A percentile compares a stretch with the other conserved stretches of the same genome.
phyloP scores from a whole-genome alignment of 2,888 invertebrate genomes.

The Caenorhabditis sulstoni region DNA sequence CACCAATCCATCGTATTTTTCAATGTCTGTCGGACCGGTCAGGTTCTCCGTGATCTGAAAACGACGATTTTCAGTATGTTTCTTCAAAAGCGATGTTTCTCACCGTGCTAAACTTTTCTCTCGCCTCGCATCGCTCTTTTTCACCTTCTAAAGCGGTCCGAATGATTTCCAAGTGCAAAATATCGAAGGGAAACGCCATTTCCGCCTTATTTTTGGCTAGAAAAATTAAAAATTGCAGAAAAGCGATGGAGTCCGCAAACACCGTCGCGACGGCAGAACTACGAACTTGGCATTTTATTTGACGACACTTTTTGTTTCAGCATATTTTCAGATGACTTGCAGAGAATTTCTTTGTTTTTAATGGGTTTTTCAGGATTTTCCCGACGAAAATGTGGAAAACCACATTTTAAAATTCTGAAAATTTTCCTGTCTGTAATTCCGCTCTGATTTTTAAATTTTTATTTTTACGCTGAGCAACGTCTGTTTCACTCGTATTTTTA shows the following conservation, averaged over 20 bases:
- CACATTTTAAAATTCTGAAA: too few relatives aligned
- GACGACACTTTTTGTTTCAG: conserved; percentile 10
- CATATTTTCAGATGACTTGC: background rate
- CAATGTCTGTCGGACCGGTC: conserved; percentile 52
- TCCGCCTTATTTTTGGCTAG: background rate
- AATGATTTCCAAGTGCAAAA: conserved; percentile 77
- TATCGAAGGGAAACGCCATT: conserved; percentile 74
- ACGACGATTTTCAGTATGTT: background rate
- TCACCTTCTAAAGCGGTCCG: conserved; percentile 70
- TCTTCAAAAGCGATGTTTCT: background rate
- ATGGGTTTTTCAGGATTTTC: too few relatives aligned
- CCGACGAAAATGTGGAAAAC: too few relatives aligned
- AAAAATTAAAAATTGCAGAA: background rate
- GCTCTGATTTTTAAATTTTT: too few relatives aligned
- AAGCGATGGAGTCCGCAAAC: conserved; percentile 12
- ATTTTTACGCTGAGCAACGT: background rate
- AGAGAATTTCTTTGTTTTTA: background rate
- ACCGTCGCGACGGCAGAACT: conserved; percentile 18
- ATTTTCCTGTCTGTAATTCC: too few relatives aligned
- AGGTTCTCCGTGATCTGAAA: conserved; percentile 58
- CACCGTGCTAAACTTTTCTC: conserved; percentile 62
- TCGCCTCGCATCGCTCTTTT: conserved; percentile 58
- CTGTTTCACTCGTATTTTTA: background rate
- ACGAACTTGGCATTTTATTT: conserved; percentile 10
- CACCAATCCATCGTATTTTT: conserved; percentile 62